These are phyloP conservation scores for Spermophilus dauricus DNA, from an alignment of 2,113 vertebrate species.

Conservation along the genomic window DNA sequence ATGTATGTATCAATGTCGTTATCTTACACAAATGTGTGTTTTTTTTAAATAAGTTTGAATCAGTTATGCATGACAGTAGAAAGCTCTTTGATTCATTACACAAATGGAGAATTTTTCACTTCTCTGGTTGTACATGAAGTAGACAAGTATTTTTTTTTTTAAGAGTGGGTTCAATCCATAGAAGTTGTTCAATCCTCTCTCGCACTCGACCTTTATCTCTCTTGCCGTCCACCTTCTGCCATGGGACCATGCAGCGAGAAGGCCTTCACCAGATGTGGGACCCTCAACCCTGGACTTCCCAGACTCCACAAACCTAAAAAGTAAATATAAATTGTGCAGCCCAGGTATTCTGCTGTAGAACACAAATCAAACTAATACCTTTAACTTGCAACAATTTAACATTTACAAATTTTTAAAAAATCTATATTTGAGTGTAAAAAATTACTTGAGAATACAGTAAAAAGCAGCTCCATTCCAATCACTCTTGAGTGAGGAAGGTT, in stretches of 20 bases:
- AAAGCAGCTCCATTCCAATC: constrained; percentile 74
- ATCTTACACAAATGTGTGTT: not conserved
- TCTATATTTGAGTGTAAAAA: constrained; percentile 50
- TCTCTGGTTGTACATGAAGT: too few species aligned
- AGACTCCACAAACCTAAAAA: not conserved
- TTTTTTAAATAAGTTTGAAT: not conserved
- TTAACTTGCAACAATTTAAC: not conserved
- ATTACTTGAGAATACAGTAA: not conserved
- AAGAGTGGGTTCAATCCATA: not conserved
- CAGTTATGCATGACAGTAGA: too few species aligned
- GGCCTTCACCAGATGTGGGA: not conserved
- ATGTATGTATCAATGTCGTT: not conserved
- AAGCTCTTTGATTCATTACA: too few species aligned
- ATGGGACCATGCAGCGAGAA: not conserved
- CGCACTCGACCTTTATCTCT: not conserved
- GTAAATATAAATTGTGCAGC: not conserved
- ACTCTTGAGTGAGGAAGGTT: constrained; percentile 21
- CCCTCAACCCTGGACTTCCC: not conserved
- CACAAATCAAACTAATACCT: not conserved
- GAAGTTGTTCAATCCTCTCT: not conserved
- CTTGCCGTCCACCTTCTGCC: not conserved
- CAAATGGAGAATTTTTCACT: too few species aligned
- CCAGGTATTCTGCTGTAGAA: not conserved
- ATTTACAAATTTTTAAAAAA: not conserved
- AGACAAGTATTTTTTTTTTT: not conserved